phyloP scores from a whole-genome alignment of 2,888 invertebrate genomes.

The Coenonympha glycerion region DNA sequence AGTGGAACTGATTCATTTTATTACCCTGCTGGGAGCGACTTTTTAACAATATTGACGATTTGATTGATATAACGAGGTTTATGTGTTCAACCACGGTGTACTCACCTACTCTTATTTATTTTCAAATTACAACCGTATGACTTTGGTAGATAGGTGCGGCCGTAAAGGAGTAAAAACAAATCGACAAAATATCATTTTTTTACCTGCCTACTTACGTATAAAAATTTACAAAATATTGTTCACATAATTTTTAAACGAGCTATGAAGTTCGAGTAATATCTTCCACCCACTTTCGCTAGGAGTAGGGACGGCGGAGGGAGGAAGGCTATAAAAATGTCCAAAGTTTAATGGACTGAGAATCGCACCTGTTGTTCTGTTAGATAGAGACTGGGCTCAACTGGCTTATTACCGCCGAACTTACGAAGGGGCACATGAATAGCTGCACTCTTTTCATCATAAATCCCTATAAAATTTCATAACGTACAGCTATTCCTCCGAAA shows the following conservation, averaged over 20 bases:
- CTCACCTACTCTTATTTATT: too few relatives aligned
- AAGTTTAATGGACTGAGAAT: slow-evolving; percentile 30
- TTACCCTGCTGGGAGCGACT: too few relatives aligned
- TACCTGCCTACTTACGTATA: too few relatives aligned
- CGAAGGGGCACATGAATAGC: background rate
- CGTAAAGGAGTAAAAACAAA: too few relatives aligned
- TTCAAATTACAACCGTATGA: too few relatives aligned
- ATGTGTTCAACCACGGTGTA: too few relatives aligned
- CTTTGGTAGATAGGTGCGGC: too few relatives aligned
- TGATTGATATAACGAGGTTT: too few relatives aligned
- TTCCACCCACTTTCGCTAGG: slow-evolving; percentile 5
- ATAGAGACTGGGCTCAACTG: slow-evolving; percentile 9
- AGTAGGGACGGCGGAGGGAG: slow-evolving; percentile 5
- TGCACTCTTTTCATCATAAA: background rate
- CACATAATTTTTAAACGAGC: slow-evolving; percentile 1
- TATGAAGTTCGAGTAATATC: slow-evolving; percentile 1
- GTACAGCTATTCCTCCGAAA: background rate
- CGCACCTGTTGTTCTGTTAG: slow-evolving; percentile 30
- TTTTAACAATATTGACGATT: too few relatives aligned
- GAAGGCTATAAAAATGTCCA: slow-evolving; percentile 35
- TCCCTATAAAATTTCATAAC: background rate
- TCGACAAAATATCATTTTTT: too few relatives aligned
- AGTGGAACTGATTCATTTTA: too few relatives aligned
- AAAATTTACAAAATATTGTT: too few relatives aligned
- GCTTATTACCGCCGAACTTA: background rate